Base-by-base conservation (phyloP, 2,797 vertebrate genomes). In the Enteromius radiatus region DNA sequence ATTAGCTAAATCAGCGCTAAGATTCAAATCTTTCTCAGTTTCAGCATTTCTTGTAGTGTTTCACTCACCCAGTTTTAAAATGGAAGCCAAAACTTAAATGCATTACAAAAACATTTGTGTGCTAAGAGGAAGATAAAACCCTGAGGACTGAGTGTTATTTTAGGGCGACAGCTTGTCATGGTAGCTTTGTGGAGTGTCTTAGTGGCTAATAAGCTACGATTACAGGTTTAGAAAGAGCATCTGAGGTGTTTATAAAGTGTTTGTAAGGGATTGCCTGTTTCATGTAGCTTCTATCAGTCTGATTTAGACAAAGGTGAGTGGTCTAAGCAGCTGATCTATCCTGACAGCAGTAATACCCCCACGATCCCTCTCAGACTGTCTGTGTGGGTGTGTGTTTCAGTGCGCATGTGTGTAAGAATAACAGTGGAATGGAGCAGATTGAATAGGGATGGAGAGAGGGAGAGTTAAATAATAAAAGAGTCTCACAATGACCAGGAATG, bases 321-420 rank as follows among this genome's bases (percentile, higher is more conserved):
- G 82, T 84, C 59, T 84, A 75, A 84, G 81, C 81, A 82, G 80
- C 82, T 86, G 84, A 87, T 87, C 80, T 84, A 63, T 78, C 79
- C 85, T 87, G 86, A 87, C 88, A 86, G 81, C 82, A 80, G 76
- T 86, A 86, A 86, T 87, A 75, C 86, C 82, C 84, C 84, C 74
- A 84, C 73, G 49, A 77, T 84, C 80, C 75, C 76, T 67, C 56
- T 61, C 59, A 23, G 56, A 61, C 49, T 43, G 68, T 33, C 7
- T 36, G 52, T 73, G 49, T 79, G 56, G 1, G 15, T 17, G 8
- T 74, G 49, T 38, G 71, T 78, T 38, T 61, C 47, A 65, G 65
- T 1, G 49, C 6, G n/a, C 31, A 15, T 61, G 67, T 61, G 54
- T 75, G 71, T 56, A 49, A 47, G 9, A 59, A 17, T 80, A 68